Percentiles rank a stretch among this genome's conserved stretches.
Evolutionary conservation across 2,113 vertebrate species (phyloP).

Genomic region (Panthera tigris): DNA sequence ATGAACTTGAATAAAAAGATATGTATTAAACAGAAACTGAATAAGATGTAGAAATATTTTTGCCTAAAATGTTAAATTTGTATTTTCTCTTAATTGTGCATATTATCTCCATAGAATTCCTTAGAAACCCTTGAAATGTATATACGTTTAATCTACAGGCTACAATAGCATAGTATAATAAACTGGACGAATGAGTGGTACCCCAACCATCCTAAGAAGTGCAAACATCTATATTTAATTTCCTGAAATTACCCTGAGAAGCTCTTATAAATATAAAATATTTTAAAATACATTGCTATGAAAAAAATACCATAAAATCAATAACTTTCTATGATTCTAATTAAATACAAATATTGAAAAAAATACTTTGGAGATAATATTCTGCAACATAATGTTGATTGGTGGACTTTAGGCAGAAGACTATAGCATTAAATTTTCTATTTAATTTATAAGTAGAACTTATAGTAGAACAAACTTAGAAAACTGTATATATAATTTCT

Average conservation of each 20-base stretch:
- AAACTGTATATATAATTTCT: not conserved
- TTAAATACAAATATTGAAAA: not conserved
- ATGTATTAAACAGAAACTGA: not conserved
- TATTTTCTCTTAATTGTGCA: not conserved
- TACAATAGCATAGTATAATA: not conserved
- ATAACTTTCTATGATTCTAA: not conserved
- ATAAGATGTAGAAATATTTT: not conserved
- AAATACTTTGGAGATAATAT: not conserved
- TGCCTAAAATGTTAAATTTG: not conserved
- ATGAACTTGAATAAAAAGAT: not conserved
- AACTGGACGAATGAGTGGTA: not conserved
- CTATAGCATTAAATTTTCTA: not conserved
- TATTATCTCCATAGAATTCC: not conserved
- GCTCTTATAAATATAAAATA: slow-evolving; percentile 1
- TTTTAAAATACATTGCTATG: not conserved
- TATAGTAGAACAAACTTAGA: not conserved
- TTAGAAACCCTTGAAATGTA: not conserved
- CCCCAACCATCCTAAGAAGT: not conserved
- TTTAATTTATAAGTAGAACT: not conserved
- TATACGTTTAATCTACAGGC: not conserved
- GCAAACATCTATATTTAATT: not conserved
- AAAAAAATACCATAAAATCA: not conserved
- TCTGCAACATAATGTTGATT: not conserved
- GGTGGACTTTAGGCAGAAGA: not conserved
- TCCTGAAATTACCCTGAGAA: not conserved